phyloP scores from a whole-genome alignment of 2,888 invertebrate species.

The Macrophya annulata region DNA sequence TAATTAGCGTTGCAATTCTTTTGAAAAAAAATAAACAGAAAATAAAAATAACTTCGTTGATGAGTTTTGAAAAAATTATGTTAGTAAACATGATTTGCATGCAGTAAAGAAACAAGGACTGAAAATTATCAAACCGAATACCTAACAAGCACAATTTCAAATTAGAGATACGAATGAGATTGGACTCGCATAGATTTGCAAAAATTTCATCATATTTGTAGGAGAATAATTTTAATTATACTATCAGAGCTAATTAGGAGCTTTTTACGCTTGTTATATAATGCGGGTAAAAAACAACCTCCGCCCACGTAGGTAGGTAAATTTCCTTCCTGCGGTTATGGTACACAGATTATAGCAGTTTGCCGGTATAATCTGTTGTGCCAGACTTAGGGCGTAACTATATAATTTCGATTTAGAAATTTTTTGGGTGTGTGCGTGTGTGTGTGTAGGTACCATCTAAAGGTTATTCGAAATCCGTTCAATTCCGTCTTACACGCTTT shows the following conservation, averaged over 20 bases:
- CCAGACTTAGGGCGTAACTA: neutral
- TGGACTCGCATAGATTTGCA: no score
- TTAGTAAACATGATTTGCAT: no score
- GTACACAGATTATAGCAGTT: neutral
- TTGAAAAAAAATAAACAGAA: no score
- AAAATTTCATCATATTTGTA: neutral
- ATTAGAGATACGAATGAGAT: no score
- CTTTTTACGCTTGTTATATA: neutral
- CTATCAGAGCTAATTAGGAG: neutral
- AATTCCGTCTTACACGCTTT: neutral
- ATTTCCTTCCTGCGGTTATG: constrained; percentile 5
- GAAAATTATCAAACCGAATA: no score
- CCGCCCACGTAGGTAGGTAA: neutral
- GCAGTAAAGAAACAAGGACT: no score
- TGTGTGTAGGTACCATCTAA: neutral
- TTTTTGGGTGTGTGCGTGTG: neutral
- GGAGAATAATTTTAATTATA: neutral
- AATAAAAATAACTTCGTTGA: no score
- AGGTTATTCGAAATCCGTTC: neutral
- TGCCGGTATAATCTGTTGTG: neutral
- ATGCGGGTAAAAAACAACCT: neutral
- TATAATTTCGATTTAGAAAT: neutral
- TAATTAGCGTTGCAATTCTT: no score
- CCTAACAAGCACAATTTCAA: no score
- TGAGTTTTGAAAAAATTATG: no score